A percentile compares a stretch with the other conserved stretches of the same genome.
Evolutionary conservation across 2,113 vertebrate genomes (phyloP).

Genomic region (Syngnathus floridae): DNA sequence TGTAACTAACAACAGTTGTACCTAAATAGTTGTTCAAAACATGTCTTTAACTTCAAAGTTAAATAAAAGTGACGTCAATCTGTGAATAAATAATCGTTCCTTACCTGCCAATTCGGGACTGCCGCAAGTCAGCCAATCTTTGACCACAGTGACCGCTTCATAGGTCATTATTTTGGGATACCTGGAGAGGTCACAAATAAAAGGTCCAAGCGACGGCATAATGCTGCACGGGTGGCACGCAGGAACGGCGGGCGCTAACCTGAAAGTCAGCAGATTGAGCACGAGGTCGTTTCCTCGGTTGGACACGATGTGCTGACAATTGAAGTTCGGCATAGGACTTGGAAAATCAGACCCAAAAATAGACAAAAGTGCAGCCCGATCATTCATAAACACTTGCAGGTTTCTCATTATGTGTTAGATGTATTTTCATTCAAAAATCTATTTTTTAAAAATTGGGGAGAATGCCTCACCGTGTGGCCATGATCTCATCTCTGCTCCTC

Average conservation of each 20-base stretch:
- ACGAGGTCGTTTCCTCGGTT: constrained; percentile 85
- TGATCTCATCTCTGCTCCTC: constrained; percentile 89
- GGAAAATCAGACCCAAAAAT: too few relatives aligned
- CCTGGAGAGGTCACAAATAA: constrained; percentile 47
- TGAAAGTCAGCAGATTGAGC: constrained; percentile 79
- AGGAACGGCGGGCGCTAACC: constrained; percentile 53
- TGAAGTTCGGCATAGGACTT: constrained; percentile 65
- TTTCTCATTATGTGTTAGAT: too few relatives aligned
- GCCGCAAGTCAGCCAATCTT: constrained; percentile 76
- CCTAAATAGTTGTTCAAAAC: too few relatives aligned
- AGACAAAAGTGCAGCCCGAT: too few relatives aligned
- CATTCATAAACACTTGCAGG: too few relatives aligned
- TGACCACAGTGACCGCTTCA: constrained; percentile 73
- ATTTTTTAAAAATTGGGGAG: too few relatives aligned
- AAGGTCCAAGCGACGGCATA: too few relatives aligned
- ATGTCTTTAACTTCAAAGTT: too few relatives aligned
- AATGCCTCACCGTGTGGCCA: constrained; percentile 80
- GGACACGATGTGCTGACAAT: constrained; percentile 78
- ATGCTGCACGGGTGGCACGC: too few relatives aligned
- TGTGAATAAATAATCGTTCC: neutral
- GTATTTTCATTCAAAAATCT: too few relatives aligned
- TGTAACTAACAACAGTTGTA: too few relatives aligned
- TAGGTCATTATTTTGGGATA: constrained; percentile 87
- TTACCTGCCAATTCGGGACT: constrained; percentile 76
- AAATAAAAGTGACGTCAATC: too few relatives aligned